phyloP scores from a whole-genome alignment of 2,888 invertebrate genomes.

The Ernsta delagoae region DNA sequence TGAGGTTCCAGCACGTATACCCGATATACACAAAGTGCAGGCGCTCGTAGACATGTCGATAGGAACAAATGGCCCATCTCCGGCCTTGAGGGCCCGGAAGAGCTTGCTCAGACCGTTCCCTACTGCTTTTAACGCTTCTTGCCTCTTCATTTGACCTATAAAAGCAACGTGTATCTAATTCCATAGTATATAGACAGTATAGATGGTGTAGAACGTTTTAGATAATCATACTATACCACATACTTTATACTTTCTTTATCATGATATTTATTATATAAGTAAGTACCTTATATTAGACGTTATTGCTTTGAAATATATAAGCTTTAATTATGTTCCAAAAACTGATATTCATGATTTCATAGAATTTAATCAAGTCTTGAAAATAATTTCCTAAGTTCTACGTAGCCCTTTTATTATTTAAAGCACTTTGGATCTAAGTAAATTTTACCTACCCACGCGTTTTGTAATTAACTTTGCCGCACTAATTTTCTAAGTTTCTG shows the following conservation, averaged over 20 bases:
- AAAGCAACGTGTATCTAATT: background rate
- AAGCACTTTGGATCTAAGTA: background rate
- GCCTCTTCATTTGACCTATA: constrained; percentile 7
- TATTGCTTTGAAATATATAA: too few relatives aligned
- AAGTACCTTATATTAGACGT: too few relatives aligned
- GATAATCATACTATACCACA: too few relatives aligned
- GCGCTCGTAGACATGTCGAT: constrained; percentile 32
- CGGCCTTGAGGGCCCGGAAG: constrained; percentile 24
- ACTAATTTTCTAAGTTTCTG: constrained; percentile 2
- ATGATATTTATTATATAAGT: too few relatives aligned
- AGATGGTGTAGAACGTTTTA: too few relatives aligned
- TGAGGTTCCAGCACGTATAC: background rate
- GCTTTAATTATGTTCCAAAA: too few relatives aligned
- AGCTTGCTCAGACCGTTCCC: constrained; percentile 14
- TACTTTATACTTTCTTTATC: too few relatives aligned
- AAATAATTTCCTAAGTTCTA: constrained; percentile 1
- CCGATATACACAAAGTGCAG: constrained; percentile 3
- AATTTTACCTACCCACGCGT: constrained; percentile 5
- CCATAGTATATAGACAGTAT: too few relatives aligned
- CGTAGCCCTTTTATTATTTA: background rate
- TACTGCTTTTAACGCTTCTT: constrained; percentile 11
- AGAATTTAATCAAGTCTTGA: background rate
- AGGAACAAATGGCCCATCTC: constrained; percentile 33
- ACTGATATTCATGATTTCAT: too few relatives aligned
- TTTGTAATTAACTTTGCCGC: constrained; percentile 11